Conservation (phyloP, 2,113 vertebrate genomes). For the Callipepla squamata region DNA sequence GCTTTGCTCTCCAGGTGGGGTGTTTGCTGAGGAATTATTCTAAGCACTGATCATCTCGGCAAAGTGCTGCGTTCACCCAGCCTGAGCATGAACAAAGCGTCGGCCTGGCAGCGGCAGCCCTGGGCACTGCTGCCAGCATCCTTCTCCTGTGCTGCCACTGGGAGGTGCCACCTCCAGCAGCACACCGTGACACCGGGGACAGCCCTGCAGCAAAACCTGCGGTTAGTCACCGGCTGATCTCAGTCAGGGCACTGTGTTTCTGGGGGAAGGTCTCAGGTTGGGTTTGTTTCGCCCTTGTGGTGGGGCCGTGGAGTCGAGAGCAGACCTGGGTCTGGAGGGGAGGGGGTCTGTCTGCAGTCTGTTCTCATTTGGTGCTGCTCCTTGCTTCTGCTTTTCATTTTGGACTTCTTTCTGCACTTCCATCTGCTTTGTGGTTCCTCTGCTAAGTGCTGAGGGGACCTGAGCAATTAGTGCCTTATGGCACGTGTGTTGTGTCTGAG, state of each 20-base stretch:
- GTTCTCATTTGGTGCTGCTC: background rate
- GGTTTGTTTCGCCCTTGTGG: background rate
- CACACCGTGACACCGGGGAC: background rate
- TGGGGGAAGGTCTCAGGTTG: background rate
- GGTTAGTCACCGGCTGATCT: background rate
- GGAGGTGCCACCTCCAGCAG: background rate
- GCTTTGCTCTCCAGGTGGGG: conserved; percentile 21
- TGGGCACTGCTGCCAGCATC: background rate
- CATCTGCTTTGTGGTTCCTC: background rate
- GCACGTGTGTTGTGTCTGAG: background rate
- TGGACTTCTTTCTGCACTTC: background rate
- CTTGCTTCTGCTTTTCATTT: background rate
- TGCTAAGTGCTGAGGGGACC: background rate
- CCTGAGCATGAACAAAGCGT: background rate
- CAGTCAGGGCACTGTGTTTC: background rate
- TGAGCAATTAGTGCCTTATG: background rate
- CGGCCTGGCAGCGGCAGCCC: background rate
- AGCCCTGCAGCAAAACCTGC: background rate
- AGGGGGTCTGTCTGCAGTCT: background rate
- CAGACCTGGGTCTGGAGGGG: background rate
- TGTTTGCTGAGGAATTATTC: conserved; percentile 44
- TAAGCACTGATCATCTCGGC: background rate
- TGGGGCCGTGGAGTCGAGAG: background rate
- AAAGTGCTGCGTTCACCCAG: background rate
- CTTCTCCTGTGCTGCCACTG: background rate